phyloP scores from a whole-genome alignment of 1,140 invertebrate genomes.

The Drosophila varians region DNA sequence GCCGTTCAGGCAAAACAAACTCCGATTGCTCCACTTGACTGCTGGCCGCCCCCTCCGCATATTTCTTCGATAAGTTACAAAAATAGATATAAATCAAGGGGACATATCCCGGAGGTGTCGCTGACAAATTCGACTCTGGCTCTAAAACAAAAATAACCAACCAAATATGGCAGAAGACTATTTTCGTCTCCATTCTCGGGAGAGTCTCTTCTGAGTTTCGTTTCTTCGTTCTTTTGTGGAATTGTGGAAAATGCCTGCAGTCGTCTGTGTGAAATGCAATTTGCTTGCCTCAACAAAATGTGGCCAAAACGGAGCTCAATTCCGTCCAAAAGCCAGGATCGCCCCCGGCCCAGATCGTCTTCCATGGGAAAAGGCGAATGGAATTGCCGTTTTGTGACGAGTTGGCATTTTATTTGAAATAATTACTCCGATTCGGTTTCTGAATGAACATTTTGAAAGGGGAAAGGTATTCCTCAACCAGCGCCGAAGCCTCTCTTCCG shows the following conservation, averaged over 20 bases:
- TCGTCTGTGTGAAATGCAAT: conserved; percentile 26
- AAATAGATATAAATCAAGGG: conserved; percentile 16
- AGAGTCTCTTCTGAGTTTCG: background rate
- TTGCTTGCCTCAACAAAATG: conserved; percentile 25
- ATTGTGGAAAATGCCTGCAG: background rate
- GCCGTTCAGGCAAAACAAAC: conserved; percentile 30
- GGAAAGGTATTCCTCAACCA: no score
- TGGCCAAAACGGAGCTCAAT: conserved; percentile 10
- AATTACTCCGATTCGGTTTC: background rate
- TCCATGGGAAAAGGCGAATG: background rate
- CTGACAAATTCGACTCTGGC: conserved; percentile 33
- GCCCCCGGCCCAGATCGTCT: conserved; percentile 10
- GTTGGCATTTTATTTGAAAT: background rate
- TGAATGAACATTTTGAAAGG: background rate
- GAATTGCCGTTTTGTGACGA: background rate
- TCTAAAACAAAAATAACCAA: conserved; percentile 34
- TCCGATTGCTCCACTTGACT: conserved; percentile 56
- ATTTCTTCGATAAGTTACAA: background rate
- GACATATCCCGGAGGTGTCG: background rate
- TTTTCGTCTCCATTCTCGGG: background rate
- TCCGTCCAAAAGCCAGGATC: conserved; percentile 10
- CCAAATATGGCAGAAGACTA: conserved; percentile 35
- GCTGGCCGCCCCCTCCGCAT: background rate
- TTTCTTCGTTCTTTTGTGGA: background rate
- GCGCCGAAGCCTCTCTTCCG: no score